Evolutionary conservation across 2,797 vertebrate species (phyloP).

Genomic region (Anguilla marmorata): DNA sequence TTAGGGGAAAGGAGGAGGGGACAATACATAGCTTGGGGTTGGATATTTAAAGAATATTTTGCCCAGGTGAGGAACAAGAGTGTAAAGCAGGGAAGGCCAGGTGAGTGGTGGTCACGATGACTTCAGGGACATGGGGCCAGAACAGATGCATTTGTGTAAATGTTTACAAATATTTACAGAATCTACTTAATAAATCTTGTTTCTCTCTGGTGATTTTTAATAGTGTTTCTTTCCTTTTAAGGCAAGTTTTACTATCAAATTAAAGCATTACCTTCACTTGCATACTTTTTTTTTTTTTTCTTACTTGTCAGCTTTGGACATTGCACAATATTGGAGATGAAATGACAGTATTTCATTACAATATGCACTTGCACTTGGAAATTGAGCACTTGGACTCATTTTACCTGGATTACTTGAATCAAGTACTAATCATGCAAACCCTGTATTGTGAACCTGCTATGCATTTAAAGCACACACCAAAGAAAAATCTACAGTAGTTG

Average conservation of each 20-base stretch:
- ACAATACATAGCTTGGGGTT: not conserved
- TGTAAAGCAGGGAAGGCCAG: not conserved
- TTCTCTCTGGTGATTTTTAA: not conserved
- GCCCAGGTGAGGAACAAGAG: not conserved
- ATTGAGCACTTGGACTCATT: too few relatives aligned
- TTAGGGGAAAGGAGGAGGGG: not conserved
- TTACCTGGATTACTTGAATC: too few relatives aligned
- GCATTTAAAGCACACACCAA: too few relatives aligned
- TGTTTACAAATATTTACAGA: not conserved
- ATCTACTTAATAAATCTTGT: not conserved
- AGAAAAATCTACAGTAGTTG: not conserved
- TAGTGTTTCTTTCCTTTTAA: not conserved
- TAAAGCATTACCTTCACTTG: not conserved
- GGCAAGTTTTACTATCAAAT: not conserved
- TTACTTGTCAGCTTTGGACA: not conserved
- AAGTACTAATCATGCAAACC: too few relatives aligned
- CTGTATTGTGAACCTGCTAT: too few relatives aligned
- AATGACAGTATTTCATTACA: too few relatives aligned
- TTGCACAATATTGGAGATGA: too few relatives aligned
- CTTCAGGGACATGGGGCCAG: not conserved
- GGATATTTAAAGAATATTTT: constrained; percentile 18
- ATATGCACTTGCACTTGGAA: too few relatives aligned
- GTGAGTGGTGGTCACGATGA: not conserved
- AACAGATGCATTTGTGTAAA: not conserved
- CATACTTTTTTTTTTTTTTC: not conserved